Base-by-base conservation (phyloP, 2,888 invertebrate genomes). In the Zygaena filipendulae region DNA sequence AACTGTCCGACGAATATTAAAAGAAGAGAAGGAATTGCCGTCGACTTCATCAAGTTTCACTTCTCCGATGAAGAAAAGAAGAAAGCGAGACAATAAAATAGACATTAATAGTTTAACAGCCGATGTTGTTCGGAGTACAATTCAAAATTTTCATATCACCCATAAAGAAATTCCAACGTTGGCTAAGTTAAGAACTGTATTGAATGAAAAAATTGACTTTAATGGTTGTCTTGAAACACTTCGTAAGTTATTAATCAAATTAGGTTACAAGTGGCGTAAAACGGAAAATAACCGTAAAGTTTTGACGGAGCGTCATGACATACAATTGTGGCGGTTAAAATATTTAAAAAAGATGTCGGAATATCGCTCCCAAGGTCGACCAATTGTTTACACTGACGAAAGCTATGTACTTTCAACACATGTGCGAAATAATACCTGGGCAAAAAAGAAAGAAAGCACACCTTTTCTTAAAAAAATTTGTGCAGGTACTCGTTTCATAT, bases 331-430 rank as follows among this genome's bases (percentile, higher is more conserved):
- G 23, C 24, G 42, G 1, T 38, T 36, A 5, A 27, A 35, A 32
- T 43, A 34, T 35, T 30, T 41, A 14, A 39, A 31, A 30, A 35
- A 42, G 19, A 32, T 41, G 2, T 14, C 23, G 1, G 27, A 38
- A 32, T 40, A 35, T 20, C 33, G 38, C 10, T 22, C 25, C 21
- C 31, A 34, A 37, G 38, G 36, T 19, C 35, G 36, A 7, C 35
- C 37, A 3, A 39, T 48, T 33, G 42, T 48, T 7, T 42, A 42
- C 21, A 40, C 40, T 6, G 44, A 41, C 21, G 43, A 45, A 25
- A 36, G 32, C 23, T 39, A 43, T 20, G 32, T 44, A 3, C 23
- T 30, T 14, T 26, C 41, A 7, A 33, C 29, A 27, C 38, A 42
- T 20, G 34, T 39, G 5, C 34, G 29, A 28, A 30, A 30, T n/a